phyloP scores from a whole-genome alignment of 2,113 vertebrate species.

The Spermophilus dauricus region DNA sequence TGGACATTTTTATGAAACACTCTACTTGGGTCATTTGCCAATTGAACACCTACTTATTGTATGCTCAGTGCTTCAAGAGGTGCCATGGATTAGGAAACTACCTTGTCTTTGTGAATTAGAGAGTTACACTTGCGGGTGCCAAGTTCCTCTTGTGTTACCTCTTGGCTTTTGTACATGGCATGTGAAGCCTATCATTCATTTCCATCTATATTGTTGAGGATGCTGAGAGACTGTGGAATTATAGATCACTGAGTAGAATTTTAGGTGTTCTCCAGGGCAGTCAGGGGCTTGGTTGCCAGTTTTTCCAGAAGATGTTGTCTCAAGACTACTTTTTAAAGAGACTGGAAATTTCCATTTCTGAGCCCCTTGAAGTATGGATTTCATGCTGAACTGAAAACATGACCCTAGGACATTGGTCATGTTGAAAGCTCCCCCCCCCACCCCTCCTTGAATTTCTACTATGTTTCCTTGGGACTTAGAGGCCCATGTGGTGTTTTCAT shows the following conservation, averaged over 20 bases:
- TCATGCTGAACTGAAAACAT: slow-evolving; percentile 15
- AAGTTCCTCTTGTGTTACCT: not conserved
- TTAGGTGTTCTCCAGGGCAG: not conserved
- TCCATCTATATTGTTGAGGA: not conserved
- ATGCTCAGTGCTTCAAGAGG: not conserved
- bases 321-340: slow-evolving; percentile 3
- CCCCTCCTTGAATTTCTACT: slow-evolving; percentile 22
- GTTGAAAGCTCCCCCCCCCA: slow-evolving; percentile 67
- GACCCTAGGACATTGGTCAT: slow-evolving; percentile 23
- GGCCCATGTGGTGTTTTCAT: slow-evolving; percentile 66
- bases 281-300: not conserved
- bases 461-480: slow-evolving; percentile 58
- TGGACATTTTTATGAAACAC: not conserved
- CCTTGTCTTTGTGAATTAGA: not conserved
- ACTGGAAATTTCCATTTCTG: not conserved
- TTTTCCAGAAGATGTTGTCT: not conserved
- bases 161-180: not conserved
- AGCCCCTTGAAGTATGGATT: slow-evolving; percentile 36
- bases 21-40: not conserved
- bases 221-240: not conserved
- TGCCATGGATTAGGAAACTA: not conserved
- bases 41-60: not conserved
- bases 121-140: not conserved
- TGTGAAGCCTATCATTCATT: not conserved
- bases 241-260: not conserved